Evolutionary conservation across 2,113 vertebrate genomes (phyloP).

Genomic region (Siniperca chuatsi): DNA sequence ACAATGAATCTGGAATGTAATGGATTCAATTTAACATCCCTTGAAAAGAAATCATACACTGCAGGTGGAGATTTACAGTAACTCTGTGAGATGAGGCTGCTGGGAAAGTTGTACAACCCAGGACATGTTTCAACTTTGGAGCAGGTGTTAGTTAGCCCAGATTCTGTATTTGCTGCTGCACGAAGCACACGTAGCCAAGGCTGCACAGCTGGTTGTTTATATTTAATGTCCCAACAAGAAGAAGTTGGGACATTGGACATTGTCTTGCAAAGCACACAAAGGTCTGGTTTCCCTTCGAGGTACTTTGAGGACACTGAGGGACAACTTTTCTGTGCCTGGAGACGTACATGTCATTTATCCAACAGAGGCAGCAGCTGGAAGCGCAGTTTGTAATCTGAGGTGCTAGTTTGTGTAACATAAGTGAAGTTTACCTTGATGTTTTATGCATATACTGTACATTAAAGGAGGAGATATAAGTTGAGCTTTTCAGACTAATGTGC

Average conservation of each 20-base stretch:
- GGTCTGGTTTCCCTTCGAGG: conserved; percentile 31
- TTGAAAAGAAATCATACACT: not conserved
- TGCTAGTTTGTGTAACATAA: conserved; percentile 2
- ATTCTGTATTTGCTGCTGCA: conserved; percentile 29
- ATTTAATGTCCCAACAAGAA: conserved; percentile 42
- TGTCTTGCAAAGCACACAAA: conserved; percentile 35
- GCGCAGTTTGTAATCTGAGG: not conserved
- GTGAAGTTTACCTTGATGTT: not conserved
- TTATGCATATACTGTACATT: not conserved
- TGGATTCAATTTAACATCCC: not conserved
- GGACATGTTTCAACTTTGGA: conserved; percentile 11
- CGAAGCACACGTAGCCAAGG: not conserved
- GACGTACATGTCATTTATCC: conserved; percentile 36
- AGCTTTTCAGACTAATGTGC: not conserved
- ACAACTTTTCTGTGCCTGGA: conserved; percentile 13
- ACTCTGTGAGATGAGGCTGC: conserved; percentile 1
- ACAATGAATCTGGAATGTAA: too few species aligned
- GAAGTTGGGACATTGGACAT: conserved; percentile 2
- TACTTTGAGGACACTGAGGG: conserved; percentile 13
- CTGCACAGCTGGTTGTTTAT: conserved; percentile 55
- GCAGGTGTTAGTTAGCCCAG: conserved; percentile 49
- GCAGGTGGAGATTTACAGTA: not conserved
- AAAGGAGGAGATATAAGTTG: not conserved
- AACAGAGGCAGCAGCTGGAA: conserved; percentile 5
- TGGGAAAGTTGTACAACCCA: conserved; percentile 12